Evolutionary conservation across 2,113 vertebrate species (phyloP), one percentile per base, ranked within the genome.

Genomic region (Dicrurus megarhynchus): DNA sequence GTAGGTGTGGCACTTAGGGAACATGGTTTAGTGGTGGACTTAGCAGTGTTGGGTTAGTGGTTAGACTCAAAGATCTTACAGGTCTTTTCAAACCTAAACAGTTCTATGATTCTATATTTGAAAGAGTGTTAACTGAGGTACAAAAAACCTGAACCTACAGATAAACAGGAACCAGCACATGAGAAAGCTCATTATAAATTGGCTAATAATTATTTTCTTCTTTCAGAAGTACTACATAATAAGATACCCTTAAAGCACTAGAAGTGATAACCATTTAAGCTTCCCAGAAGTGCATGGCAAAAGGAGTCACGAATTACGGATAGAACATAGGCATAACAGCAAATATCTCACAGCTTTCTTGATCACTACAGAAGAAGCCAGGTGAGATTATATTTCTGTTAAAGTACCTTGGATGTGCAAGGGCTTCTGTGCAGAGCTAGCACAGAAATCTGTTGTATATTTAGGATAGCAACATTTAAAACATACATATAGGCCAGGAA

Each of bases 161-260:
- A 88, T 37, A 63, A 91, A 85, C 17, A 85, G 47, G 50, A 81
- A 84, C 13, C 21, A 81, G 70, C 11, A 33, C 44, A n/a, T 46
- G 52, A 42, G 68, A 77, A 81, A 96, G 16, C 35, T 85, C 59
- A 53, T 92, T 95, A 93, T 78, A 87, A 92, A 67, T 26, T 53
- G 26, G 14, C 56, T 89, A 89, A 90, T 67, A 83, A 44, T 84
- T 76, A 70, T 78, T 96, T 93, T 90, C 35, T 84, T 84, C 76
- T 81, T 93, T 90, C 41, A 85, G 70, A 94, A 73, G 27, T 30
- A 35, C 16, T 70, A 74, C 26, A 46, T 88, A 79, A 47, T 75
- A 80, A 89, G 52, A 50, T 68, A 35, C 39, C 49, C 65, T 93
- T 68, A 83, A 77, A 90, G 41, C 65, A 75, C 30, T 39, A 57